Evolutionary conservation across 2,113 vertebrate species (phyloP).

Genomic region (Rhizomys pruinosus): DNA sequence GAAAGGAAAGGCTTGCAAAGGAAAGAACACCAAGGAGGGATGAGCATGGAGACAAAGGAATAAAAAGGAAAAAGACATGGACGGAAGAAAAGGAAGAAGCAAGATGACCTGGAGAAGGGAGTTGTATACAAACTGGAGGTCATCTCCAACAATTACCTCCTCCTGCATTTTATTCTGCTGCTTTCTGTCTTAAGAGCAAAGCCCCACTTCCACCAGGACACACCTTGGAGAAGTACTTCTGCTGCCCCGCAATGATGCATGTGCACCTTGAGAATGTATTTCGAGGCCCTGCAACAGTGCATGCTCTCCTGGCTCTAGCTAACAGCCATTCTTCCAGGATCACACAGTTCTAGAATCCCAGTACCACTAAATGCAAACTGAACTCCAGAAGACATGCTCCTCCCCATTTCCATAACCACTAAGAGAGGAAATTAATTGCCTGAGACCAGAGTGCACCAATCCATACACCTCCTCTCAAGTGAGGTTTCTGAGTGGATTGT

Average conservation of each 20-base stretch:
- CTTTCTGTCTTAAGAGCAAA: background rate
- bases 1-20: background rate
- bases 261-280: background rate
- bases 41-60: background rate
- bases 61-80: background rate
- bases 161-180: fast-evolving
- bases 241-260: fast-evolving
- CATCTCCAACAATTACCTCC: background rate
- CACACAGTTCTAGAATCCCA: fast-evolving
- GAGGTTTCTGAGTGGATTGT: background rate
- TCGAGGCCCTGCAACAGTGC: fast-evolving
- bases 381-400: background rate
- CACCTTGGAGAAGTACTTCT: background rate
- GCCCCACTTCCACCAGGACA: fast-evolving
- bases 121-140: no score
- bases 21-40: background rate
- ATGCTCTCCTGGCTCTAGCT: background rate
- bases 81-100: background rate
- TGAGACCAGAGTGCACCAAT: background rate
- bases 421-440: constrained; percentile 34
- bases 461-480: background rate
- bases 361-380: background rate
- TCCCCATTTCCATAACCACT: background rate
- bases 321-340: background rate
- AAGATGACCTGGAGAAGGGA: background rate